Evolutionary conservation across 2,113 vertebrate genomes (phyloP), one percentile per base, ranked within the genome.

Genomic region (Neodontobutis hainanensis): DNA sequence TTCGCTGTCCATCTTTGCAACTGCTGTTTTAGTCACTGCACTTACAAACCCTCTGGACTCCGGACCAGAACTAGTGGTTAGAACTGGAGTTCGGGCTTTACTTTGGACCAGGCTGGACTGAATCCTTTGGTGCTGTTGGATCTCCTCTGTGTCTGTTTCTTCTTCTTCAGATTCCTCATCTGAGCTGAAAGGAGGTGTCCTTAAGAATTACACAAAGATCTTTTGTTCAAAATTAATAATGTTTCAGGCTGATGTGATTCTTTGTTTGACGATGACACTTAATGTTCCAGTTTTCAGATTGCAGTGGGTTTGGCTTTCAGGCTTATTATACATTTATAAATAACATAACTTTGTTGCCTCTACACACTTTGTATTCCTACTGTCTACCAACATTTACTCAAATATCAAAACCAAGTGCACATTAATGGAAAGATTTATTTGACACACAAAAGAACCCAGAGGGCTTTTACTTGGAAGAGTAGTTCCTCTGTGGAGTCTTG

Each of bases 111-210:
- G 43, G 12, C 45, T 14, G 0, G 76, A 40, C 51, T 66, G 68
- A 47, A 44, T 68, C 2, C 53, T 52, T 57, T 47, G 86, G 60
- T 46, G 9, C n/a, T 12, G 75, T 0, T 42, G 27, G 59, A 83
- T 46, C 40, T 88, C 74, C 1, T 94, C 92, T 0, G 85, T 85
- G 2, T 87, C 84, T 4, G 88, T 84, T 10, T 90, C 88, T n/a
- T 91, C 76, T 0, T 93, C 92, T 0, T 94, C 92, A 11, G 86
- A 79, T 40, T 95, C 95, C 2, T 96, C 95, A 46, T 95, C 95
- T 8, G 95, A 96, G 72, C 94, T 98, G 78, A 96, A 96, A 5
- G 93, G 94, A 53, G 94, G 85, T 0, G 94, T 95, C 87, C 97
- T 97, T 2, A 11, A 65, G 7, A 82, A 70, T 11, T 52, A 77